Conservation (phyloP, 2,113 vertebrate species). For the Girardinichthys multiradiatus region DNA sequence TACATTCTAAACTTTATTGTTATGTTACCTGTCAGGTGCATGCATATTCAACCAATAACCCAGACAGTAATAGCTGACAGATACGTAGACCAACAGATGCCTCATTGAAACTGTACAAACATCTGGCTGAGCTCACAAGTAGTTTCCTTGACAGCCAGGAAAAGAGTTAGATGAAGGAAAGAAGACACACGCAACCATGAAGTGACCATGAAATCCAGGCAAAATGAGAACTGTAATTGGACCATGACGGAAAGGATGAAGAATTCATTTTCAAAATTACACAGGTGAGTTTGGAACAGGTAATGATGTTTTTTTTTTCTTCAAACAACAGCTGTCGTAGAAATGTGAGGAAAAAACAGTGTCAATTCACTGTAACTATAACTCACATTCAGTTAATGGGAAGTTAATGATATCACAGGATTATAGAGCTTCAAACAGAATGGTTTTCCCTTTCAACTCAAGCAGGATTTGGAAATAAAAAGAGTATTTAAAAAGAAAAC, state of each 20-base stretch:
- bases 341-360: constrained; percentile 37
- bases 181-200: constrained; percentile 51
- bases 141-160: constrained; percentile 29
- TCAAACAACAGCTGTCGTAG: constrained; percentile 40
- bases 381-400: constrained; percentile 57
- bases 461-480: constrained; percentile 5
- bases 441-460: constrained; percentile 33
- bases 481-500: background rate
- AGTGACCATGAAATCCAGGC: constrained; percentile 73
- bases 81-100: constrained; percentile 5
- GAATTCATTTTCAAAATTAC: constrained; percentile 70
- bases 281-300: constrained; percentile 60
- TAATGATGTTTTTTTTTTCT: constrained; percentile 53
- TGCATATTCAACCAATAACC: constrained; percentile 31
- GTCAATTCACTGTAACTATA: constrained; percentile 55
- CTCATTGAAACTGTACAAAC: constrained; percentile 22
- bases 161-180: constrained; percentile 45
- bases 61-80: constrained; percentile 1
- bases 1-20: background rate
- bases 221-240: constrained; percentile 75
- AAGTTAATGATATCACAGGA: constrained; percentile 64
- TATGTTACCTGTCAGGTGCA: background rate
- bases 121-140: background rate
- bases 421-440: constrained; percentile 51
- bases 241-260: constrained; percentile 54